Base-by-base conservation (phyloP, 2,113 vertebrate species). In the Sigmodon hispidus region DNA sequence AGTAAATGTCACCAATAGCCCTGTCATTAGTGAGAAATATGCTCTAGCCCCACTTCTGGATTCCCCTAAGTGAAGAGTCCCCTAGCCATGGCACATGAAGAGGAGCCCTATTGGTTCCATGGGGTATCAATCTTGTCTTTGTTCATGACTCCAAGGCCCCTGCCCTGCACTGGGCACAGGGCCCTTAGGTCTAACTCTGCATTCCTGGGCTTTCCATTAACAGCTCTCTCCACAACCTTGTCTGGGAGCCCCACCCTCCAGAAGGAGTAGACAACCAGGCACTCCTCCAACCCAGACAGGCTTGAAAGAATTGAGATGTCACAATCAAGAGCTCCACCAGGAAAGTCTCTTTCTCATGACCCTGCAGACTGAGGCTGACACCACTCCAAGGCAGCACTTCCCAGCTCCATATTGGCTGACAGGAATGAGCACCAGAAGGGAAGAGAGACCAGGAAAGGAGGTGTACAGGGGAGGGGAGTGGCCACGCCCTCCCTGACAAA, bases 381-480 rank as follows among this genome's bases (percentile, higher is more conserved):
- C 55, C 80, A 91, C 80, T 89, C 84, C 2, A 0, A 19, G 52
- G 61, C 5, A 0, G 40, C 77, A 48, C 31, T 40, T 77, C 63
- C 45, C 7, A 15, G 59, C n/a, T 73, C 61, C 59, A 12, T 16
- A 5, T 5, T 43, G 69, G 65, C 80, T 81, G 29, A 55, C 67
- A 4, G 9, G 2, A 57, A 67, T 1, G 34, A 87, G n/a, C 17
- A 17, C 69, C 55, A 55, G 3, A 26, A 77, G 72, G 55, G 40
- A 69, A 29, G 52, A 86, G 34, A 96, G 93, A 48, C 0, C 24
- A 24, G 43, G 89, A n/a, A 31, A 84, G 45, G 50, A 2, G 67
- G 77, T 50, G 13, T 43, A 13, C 5, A 34, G 0, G 0, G 2
- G 81, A 59, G 45, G 77, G 73, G 0, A 9, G 63, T 1, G 45